Base-by-base conservation (phyloP, 2,797 vertebrate genomes). In the Aplochiton taeniatus region DNA sequence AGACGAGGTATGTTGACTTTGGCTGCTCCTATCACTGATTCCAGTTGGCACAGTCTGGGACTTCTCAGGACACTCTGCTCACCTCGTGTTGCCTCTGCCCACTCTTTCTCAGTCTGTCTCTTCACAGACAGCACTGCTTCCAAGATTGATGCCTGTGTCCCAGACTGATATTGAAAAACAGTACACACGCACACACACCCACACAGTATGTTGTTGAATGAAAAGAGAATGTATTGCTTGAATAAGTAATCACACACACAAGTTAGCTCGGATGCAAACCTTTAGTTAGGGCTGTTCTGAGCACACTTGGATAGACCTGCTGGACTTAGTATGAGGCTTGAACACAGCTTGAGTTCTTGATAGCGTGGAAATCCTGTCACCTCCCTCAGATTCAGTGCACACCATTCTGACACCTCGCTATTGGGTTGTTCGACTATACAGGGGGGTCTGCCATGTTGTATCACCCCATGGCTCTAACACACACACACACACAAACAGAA, bases 1-100 rank as follows among this genome's bases (percentile, higher is more conserved):
- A 82, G 77, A 83, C 70, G 6, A 43, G 58, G 63, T 65, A 61
- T 88, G 87, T 89, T 90, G 80, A 75, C 84, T 87, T 87, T 87
- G 86, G 88, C 86, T 66, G 63, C 77, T 69, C 19, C 64, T 56
- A 74, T 76, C 76, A 52, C 68, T 80, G 81, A 65, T 56, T 79
- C 82, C 72, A 76, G 60, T 85, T 85, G 70, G 78, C 83, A 70
- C 63, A 19, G 71, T 72, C 74, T 81, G 73, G 68, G 76, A 73
- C 73, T 72, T 70, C 64, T 80, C 61, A 76, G 77, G 79, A 83
- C 76, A 72, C 75, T 63, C 70, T 44, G 9, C 19, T 52, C 62
- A 57, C 74, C 81, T 77, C 79, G 73, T 77, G 81, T 84, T 63
- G 50, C 69, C 78, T 73, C 64, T 72, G 9, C 17, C 16, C 78